Conservation (phyloP, 2,797 vertebrate genomes). For the Leptodon cayanensis region DNA sequence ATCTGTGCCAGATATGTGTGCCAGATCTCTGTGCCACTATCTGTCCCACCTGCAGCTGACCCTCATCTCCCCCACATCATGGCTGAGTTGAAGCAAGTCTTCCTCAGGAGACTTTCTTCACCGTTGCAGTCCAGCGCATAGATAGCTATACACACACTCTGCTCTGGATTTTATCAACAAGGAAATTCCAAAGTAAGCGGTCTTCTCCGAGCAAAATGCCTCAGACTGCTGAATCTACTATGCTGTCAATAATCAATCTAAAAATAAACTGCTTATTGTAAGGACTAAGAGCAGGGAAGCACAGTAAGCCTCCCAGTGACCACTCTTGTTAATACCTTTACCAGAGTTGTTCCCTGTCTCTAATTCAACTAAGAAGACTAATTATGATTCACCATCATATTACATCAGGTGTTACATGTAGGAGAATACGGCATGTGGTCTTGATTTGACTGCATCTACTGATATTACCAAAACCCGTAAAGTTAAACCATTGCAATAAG, state of each 20-base stretch:
- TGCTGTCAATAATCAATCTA: background rate
- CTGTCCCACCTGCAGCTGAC: background rate
- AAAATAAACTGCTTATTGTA: background rate
- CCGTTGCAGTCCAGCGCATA: background rate
- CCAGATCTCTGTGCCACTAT: no score
- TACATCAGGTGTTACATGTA: background rate
- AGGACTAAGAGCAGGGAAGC: background rate
- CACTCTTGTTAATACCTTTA: background rate
- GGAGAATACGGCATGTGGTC: background rate
- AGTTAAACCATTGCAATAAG: background rate
- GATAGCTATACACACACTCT: background rate
- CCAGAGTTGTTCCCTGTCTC: background rate
- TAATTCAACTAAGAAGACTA: background rate
- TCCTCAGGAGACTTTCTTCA: background rate
- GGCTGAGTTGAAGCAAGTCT: background rate
- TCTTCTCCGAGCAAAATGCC: background rate
- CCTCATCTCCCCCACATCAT: fast-evolving
- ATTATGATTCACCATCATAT: background rate
- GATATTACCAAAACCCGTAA: background rate
- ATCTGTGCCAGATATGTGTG: background rate
- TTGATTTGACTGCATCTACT: background rate
- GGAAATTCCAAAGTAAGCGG: background rate
- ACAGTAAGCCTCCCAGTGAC: background rate
- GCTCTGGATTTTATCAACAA: background rate
- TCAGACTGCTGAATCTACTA: background rate